These are phyloP conservation scores for Deilephila porcellus DNA, from an alignment of 2,888 invertebrate species.

Conservation along the genomic window DNA sequence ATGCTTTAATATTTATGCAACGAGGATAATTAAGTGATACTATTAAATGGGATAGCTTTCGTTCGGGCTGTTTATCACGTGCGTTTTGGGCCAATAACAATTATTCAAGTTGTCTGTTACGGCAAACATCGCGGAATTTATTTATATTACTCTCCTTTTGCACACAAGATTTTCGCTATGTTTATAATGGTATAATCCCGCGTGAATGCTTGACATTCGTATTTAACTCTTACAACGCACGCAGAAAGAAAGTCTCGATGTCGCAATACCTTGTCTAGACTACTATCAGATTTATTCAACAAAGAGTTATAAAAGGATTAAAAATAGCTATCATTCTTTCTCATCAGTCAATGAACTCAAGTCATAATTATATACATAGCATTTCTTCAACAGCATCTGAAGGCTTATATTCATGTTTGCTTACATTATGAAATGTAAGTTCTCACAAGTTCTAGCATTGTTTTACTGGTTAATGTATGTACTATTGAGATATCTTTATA, in stretches of 20 bases:
- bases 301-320: background rate
- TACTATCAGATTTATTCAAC: background rate
- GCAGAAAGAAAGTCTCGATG: background rate
- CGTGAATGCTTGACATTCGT: conserved; percentile 17
- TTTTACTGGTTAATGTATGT: conserved; percentile 5
- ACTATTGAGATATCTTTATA: background rate
- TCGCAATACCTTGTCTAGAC: background rate
- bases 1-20: conserved; percentile 37
- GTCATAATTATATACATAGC: background rate
- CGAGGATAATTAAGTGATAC: conserved; percentile 39
- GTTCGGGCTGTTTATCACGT: conserved; percentile 38
- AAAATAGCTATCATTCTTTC: background rate
- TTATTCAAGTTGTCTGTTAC: conserved; percentile 39
- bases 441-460: conserved; percentile 4
- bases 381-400: background rate
- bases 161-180: conserved; percentile 24
- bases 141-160: conserved; percentile 31
- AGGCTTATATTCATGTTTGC: background rate
- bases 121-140: conserved; percentile 37
- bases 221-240: background rate
- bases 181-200: conserved; percentile 33
- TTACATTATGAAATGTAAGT: background rate
- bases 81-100: conserved; percentile 34
- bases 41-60: conserved; percentile 35
- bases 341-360: conserved; percentile 22